These are phyloP conservation scores for Octopus bimaculoides DNA, from an alignment of 1,140 invertebrate genomes.

Conservation along the genomic window DNA sequence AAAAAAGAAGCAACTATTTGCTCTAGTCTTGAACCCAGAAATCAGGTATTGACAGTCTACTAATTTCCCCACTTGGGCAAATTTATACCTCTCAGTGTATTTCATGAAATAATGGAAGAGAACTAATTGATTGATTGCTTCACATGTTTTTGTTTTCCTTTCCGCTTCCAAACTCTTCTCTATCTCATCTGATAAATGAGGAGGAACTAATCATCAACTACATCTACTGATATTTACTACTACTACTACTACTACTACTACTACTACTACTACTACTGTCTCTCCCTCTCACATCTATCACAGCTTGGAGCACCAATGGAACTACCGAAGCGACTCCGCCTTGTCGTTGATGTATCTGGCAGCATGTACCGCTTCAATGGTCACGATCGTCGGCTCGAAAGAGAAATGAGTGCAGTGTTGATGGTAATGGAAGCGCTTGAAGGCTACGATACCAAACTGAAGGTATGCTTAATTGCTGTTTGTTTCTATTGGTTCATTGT, in stretches of 20 bases:
- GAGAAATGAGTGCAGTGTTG: conserved; percentile 87
- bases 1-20: no score
- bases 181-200: no score
- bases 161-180: no score
- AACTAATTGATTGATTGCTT: no score
- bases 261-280: not conserved
- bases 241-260: no score
- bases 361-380: conserved; percentile 97
- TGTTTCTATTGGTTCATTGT: no score
- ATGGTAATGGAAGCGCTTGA: conserved; percentile 92
- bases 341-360: conserved; percentile 85
- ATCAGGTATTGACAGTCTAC: no score
- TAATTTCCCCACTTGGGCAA: no score
- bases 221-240: not conserved
- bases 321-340: conserved; percentile 81
- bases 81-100: no score
- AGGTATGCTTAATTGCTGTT: conserved; percentile 41
- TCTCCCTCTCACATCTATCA: not conserved
- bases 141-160: no score
- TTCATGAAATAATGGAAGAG: no score
- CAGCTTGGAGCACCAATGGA: conserved; percentile 75
- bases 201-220: not conserved
- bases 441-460: conserved; percentile 83
- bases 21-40: no score
- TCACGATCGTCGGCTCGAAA: conserved; percentile 87